A percentile compares a stretch with the other conserved stretches of the same genome.
Conservation (phyloP, 1,140 invertebrate species). For the Nephila pilipes region DNA sequence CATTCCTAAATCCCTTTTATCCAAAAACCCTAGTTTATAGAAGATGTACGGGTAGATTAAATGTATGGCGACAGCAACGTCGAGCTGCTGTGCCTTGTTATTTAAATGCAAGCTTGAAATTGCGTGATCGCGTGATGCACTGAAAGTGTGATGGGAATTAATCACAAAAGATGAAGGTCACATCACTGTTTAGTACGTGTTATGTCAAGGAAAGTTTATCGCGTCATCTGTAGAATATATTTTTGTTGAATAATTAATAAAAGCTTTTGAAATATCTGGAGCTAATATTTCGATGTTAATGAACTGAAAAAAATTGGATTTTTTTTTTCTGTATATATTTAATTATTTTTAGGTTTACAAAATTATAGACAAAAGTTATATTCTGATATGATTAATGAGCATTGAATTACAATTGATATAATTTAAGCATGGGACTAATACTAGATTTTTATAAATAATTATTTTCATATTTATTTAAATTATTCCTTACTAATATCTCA, state of each 20-base stretch:
- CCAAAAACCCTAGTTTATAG: background rate
- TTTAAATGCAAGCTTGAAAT: constrained; percentile 1
- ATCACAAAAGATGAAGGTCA: constrained; percentile 70
- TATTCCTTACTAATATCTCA: too few species aligned
- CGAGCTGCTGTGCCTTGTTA: background rate
- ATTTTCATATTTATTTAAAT: too few species aligned
- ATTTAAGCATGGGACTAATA: too few species aligned
- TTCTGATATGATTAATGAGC: too few species aligned
- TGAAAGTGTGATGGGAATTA: constrained; percentile 55
- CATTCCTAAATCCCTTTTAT: background rate
- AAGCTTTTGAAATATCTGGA: background rate
- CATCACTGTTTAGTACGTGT: constrained; percentile 73
- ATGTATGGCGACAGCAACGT: constrained; percentile 15
- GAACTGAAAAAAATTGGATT: background rate
- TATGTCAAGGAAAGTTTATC: constrained; percentile 72
- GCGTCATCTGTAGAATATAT: constrained; percentile 59
- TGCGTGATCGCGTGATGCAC: constrained; percentile 58
- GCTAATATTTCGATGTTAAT: background rate
- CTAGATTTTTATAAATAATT: too few species aligned
- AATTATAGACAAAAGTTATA: background rate
- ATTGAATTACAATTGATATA: too few species aligned
- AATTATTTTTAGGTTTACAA: background rate
- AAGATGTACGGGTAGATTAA: constrained; percentile 49
- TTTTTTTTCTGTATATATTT: background rate
- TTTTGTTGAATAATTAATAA: constrained; percentile 62